Conservation (phyloP, 2,113 vertebrate species). For the Lophura nycthemera region DNA sequence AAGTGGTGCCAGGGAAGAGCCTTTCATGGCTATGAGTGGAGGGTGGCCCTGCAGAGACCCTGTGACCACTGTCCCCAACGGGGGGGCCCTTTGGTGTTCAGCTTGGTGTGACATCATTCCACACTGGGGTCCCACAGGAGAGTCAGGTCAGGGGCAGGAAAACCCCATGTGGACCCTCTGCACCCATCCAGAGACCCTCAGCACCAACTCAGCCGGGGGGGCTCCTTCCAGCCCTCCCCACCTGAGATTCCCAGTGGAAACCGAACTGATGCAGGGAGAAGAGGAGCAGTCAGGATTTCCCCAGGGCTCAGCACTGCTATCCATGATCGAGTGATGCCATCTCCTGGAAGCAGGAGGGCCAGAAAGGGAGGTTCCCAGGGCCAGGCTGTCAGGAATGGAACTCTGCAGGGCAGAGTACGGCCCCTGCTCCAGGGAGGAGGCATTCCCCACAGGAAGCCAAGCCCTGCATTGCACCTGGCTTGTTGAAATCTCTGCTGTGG, state of each 20-base stretch:
- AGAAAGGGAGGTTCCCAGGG: background rate
- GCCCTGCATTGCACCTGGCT: background rate
- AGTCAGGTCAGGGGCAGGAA: background rate
- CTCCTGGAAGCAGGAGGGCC: slow-evolving; percentile 53
- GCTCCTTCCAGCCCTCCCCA: background rate
- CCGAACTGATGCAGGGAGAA: rapidly evolving
- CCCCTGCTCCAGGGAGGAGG: background rate
- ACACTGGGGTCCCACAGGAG: background rate
- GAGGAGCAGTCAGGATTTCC: background rate
- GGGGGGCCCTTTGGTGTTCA: rapidly evolving
- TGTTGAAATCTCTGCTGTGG: background rate
- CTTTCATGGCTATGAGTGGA: background rate
- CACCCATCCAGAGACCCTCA: background rate
- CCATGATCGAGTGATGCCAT: slow-evolving; percentile 61
- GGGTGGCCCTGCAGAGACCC: background rate
- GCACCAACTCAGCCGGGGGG: background rate
- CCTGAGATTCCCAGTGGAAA: background rate
- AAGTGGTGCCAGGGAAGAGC: background rate
- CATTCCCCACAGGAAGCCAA: rapidly evolving
- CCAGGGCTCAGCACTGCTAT: background rate
- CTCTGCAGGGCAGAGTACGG: background rate
- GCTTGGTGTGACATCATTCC: background rate
- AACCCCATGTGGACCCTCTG: background rate
- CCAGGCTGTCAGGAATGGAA: background rate
- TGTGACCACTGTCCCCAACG: background rate